A percentile compares a stretch with the other conserved stretches of the same genome.
Conservation (phyloP, 2,113 vertebrate species). For the Tretioscincus oriximinensis region DNA sequence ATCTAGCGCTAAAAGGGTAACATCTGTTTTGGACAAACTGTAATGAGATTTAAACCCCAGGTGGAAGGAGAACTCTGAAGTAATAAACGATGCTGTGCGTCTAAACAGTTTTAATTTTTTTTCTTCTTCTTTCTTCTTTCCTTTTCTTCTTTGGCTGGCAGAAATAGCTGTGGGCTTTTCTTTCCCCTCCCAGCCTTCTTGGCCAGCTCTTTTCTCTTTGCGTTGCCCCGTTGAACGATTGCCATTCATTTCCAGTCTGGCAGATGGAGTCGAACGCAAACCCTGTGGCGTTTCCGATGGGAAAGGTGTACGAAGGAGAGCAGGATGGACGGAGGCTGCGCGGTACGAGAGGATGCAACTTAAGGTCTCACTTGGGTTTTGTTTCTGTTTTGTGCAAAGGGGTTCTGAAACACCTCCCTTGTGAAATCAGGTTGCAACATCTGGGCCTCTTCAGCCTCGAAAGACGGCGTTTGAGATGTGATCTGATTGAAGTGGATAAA, state of each 20-base stretch:
- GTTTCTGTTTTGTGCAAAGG: no score
- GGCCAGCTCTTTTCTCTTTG: conserved; percentile 56
- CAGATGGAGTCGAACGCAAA: conserved; percentile 65
- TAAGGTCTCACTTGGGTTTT: no score
- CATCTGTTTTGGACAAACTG: conserved; percentile 78
- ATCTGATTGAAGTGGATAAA: no score
- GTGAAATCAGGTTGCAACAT: no score
- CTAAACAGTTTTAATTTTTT: conserved; percentile 77
- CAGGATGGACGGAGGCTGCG: no score
- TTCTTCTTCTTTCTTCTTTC: no score
- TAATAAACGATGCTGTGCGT: conserved; percentile 72
- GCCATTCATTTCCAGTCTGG: conserved; percentile 74
- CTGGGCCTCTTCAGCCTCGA: no score
- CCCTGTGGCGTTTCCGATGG: conserved; percentile 53
- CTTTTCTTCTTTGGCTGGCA: conserved; percentile 60
- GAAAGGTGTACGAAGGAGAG: conserved; percentile 12
- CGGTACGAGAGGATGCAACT: no score
- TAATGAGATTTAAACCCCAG: conserved; percentile 79
- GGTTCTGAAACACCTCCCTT: no score
- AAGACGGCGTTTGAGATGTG: no score
- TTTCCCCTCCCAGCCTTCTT: conserved; percentile 64
- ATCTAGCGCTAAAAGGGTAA: conserved; percentile 76
- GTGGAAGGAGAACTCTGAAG: conserved; percentile 70
- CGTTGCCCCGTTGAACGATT: conserved; percentile 67
- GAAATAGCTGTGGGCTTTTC: conserved; percentile 56